Base-by-base conservation (phyloP, 2,888 invertebrate genomes). In the Prostheceraeus crozeri region DNA sequence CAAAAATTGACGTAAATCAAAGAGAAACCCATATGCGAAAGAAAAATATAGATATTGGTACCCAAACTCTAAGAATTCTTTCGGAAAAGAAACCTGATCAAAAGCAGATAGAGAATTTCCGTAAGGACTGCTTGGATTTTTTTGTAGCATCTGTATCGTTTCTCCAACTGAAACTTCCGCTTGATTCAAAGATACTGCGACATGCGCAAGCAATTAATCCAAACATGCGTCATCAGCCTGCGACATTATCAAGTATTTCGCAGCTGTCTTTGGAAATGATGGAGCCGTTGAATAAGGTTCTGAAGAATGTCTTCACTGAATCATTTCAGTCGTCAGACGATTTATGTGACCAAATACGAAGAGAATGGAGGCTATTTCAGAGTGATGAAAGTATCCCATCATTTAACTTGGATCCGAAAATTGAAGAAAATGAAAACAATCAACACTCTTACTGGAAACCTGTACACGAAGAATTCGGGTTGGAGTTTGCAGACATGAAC, bases 391-490 rank as follows among this genome's bases (percentile, higher is more conserved):
- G n/a, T n/a, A n/a, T n/a, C n/a, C n/a, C n/a, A n/a, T n/a, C n/a
- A n/a, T n/a, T n/a, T n/a, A n/a, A n/a, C n/a, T n/a, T n/a, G n/a
- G n/a, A n/a, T n/a, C n/a, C n/a, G n/a, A n/a, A n/a, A n/a, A n/a
- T n/a, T n/a, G n/a, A n/a, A n/a, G n/a, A n/a, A n/a, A n/a, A n/a
- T n/a, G n/a, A n/a, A n/a, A n/a, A n/a, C n/a, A n/a, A n/a, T 48
- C 48, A 48, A 48, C 48, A 48, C 25, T 48, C 48, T 30, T 48
- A 48, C 28, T 48, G 48, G 48, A 48, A 48, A 48, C 14, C 25
- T 25, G 48, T 48, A 23, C 48, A 48, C 28, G 48, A 48, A 30
- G 48, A 48, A 30, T 48, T 48, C 28, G 48, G 48, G 28, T 19
- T 48, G 23, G 48, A 48, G 14, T 48, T 48, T 4, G 10, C 48